These are phyloP conservation scores for Homalodisca vitripennis DNA, from an alignment of 1,140 invertebrate species.

Conservation along the genomic window DNA sequence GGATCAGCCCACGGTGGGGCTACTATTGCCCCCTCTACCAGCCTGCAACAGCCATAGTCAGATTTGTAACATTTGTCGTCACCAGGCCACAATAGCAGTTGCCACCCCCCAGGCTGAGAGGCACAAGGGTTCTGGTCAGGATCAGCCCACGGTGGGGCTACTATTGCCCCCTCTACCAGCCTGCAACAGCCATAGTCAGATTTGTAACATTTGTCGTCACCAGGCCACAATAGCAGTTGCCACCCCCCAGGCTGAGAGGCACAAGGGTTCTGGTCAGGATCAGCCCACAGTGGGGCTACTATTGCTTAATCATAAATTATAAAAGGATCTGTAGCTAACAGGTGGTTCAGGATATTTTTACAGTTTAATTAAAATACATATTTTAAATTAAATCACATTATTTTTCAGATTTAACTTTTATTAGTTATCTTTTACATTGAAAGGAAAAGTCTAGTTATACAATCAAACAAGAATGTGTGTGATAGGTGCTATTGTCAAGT, in stretches of 20 bases:
- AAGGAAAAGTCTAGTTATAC: too few relatives aligned
- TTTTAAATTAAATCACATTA: too few relatives aligned
- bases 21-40: conserved; percentile 62
- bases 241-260: conserved; percentile 72
- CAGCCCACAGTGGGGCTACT: conserved; percentile 79
- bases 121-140: conserved; percentile 77
- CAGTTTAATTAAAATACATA: too few relatives aligned
- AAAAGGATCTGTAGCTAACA: too few relatives aligned
- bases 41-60: too few relatives aligned
- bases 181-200: too few relatives aligned
- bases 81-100: conserved; percentile 76
- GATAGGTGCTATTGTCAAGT: too few relatives aligned
- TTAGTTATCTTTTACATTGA: too few relatives aligned
- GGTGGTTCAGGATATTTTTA: too few relatives aligned
- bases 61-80: conserved; percentile 83
- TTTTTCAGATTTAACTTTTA: too few relatives aligned
- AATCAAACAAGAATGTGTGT: too few relatives aligned
- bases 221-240: conserved; percentile 81
- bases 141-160: conserved; percentile 82
- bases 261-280: conserved; percentile 76
- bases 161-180: conserved; percentile 61
- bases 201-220: conserved; percentile 80
- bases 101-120: conserved; percentile 72
- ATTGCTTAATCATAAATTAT: too few relatives aligned
- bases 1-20: conserved; percentile 83